These are phyloP conservation scores for Laodelphax striatellus DNA, from an alignment of 1,140 invertebrate genomes.

Conservation along the genomic window DNA sequence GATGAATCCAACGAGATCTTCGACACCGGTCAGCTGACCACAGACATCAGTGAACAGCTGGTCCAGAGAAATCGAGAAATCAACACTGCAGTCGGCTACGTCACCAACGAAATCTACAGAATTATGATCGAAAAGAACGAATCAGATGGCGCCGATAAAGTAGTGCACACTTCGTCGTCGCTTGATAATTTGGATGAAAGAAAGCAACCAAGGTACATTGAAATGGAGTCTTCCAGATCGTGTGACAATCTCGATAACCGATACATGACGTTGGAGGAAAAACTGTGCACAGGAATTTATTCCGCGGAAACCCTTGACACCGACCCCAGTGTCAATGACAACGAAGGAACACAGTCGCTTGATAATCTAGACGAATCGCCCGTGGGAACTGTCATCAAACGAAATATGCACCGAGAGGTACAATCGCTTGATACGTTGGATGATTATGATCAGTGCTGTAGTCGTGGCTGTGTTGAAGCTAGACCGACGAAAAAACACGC, in stretches of 20 bases:
- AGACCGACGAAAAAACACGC: slow-evolving; percentile 11
- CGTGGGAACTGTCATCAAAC: slow-evolving; percentile 14
- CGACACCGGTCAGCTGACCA: not conserved
- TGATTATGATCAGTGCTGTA: slow-evolving; percentile 1
- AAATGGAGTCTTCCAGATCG: slow-evolving; percentile 18
- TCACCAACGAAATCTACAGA: not conserved
- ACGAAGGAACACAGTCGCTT: slow-evolving; percentile 1
- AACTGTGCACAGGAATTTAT: not conserved
- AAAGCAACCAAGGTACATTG: slow-evolving; percentile 3
- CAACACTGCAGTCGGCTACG: not conserved
- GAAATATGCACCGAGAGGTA: slow-evolving; percentile 19
- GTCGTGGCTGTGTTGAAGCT: slow-evolving; percentile 2
- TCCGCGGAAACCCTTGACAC: not conserved
- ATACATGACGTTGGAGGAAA: not conserved
- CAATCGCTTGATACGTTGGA: slow-evolving; percentile 22
- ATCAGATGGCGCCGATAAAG: not conserved
- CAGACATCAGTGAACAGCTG: not conserved
- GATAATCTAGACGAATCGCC: slow-evolving; percentile 8
- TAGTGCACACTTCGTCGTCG: not conserved
- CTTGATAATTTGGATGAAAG: slow-evolving; percentile 13
- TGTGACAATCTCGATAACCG: slow-evolving; percentile 17
- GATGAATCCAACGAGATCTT: not conserved
- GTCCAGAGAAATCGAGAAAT: not conserved
- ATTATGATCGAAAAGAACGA: not conserved
- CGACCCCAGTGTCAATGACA: not conserved